Evolutionary conservation across 2,888 invertebrate species (phyloP).

Genomic region (Torymus texanus): DNA sequence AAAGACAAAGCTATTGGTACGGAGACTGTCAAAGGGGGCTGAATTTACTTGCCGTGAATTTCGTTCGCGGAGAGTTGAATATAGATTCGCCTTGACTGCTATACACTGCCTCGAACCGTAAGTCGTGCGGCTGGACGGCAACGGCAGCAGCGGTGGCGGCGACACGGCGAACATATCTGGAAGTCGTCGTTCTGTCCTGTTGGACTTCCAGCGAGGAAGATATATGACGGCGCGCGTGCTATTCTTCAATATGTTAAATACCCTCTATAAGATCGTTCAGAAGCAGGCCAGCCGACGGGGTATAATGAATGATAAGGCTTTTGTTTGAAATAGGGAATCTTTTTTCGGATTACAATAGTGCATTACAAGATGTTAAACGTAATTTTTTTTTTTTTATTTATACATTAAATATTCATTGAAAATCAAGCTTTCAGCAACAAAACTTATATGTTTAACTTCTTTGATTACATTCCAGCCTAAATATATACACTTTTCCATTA

Average conservation of each 20-base stretch:
- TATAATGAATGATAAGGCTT: not conserved
- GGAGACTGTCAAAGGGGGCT: not conserved
- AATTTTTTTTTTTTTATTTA: too few relatives aligned
- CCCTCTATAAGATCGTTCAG: too few relatives aligned
- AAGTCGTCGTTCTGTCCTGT: constrained; percentile 4
- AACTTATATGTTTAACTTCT: too few relatives aligned
- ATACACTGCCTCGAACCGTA: not conserved
- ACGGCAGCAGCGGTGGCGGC: not conserved
- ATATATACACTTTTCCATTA: too few relatives aligned
- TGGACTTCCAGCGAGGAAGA: not conserved
- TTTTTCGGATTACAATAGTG: too few relatives aligned
- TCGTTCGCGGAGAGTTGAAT: constrained; percentile 14
- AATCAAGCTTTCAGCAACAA: too few relatives aligned
- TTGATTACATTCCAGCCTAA: too few relatives aligned
- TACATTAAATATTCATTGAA: too few relatives aligned
- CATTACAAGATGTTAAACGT: too few relatives aligned
- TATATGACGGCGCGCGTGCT: constrained; percentile 1
- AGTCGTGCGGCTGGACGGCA: constrained; percentile 11
- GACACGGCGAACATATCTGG: constrained; percentile 9
- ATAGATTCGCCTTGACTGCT: not conserved
- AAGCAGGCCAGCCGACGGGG: too few relatives aligned
- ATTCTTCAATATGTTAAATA: constrained; percentile 18
- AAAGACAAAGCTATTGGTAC: constrained; percentile 16
- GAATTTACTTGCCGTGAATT: constrained; percentile 16
- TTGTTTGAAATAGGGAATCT: not conserved